These are phyloP conservation scores for Oryzias woworae DNA, from an alignment of 2,113 vertebrate genomes.

Conservation along the genomic window DNA sequence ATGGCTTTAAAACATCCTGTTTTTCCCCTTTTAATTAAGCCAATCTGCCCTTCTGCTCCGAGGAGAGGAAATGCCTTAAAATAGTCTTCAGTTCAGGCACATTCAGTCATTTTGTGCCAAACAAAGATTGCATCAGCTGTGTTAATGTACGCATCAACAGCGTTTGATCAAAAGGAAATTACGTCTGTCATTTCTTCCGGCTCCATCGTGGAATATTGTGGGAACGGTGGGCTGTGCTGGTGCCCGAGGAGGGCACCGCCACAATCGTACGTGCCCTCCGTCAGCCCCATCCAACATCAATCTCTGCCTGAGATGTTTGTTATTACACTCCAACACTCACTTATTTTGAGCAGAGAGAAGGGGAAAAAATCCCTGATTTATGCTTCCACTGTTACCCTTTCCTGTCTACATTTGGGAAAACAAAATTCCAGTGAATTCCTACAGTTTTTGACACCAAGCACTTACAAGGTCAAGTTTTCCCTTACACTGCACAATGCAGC, in stretches of 20 bases:
- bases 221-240: slow-evolving; percentile 69
- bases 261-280: slow-evolving; percentile 75
- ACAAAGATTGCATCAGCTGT: slow-evolving; percentile 75
- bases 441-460: slow-evolving; percentile 59
- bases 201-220: slow-evolving; percentile 73
- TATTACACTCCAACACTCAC: slow-evolving; percentile 66
- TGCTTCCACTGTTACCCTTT: slow-evolving; percentile 67
- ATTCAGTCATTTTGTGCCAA: slow-evolving; percentile 72
- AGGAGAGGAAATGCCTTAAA: slow-evolving; percentile 81
- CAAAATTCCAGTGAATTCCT: slow-evolving; percentile 69
- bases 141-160: slow-evolving; percentile 74
- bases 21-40: slow-evolving; percentile 81
- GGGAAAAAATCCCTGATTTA: slow-evolving; percentile 60
- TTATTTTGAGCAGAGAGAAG: slow-evolving; percentile 45
- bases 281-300: slow-evolving; percentile 70
- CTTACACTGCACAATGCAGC: slow-evolving; percentile 55
- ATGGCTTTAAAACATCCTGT: slow-evolving; percentile 84
- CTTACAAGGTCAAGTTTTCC: slow-evolving; percentile 63
- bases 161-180: slow-evolving; percentile 80
- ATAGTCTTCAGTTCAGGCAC: slow-evolving; percentile 78
- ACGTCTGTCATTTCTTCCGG: slow-evolving; percentile 83
- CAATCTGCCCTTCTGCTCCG: slow-evolving; percentile 70
- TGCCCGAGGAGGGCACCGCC: slow-evolving; percentile 52
- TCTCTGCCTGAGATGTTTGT: slow-evolving; percentile 72
- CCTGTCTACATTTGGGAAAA: slow-evolving; percentile 66